Evolutionary conservation across 2,113 vertebrate species (phyloP).

Genomic region (Microtus oregoni): DNA sequence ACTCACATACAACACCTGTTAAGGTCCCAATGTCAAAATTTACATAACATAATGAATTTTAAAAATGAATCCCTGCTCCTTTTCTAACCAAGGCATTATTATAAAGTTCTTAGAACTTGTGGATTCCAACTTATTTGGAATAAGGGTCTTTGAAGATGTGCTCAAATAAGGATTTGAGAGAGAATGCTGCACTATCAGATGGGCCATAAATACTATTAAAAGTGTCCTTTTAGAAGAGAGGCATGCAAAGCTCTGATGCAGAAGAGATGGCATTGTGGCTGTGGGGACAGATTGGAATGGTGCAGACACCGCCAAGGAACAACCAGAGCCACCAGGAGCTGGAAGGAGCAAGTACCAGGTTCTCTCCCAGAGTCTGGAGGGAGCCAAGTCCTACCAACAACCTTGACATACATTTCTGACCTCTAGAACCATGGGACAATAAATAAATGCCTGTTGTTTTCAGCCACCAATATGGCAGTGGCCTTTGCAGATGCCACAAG

Average conservation of each 20-base stretch:
- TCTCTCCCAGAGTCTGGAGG: neutral
- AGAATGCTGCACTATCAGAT: constrained; percentile 13
- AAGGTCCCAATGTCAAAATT: neutral
- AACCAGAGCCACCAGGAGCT: neutral
- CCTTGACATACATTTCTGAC: neutral
- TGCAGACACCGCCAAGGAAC: neutral
- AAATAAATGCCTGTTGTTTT: neutral
- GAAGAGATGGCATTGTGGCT: neutral
- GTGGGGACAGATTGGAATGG: neutral
- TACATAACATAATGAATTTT: neutral
- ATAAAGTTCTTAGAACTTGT: neutral
- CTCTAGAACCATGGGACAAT: neutral
- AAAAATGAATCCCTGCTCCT: neutral
- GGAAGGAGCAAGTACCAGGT: neutral
- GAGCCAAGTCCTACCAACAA: neutral
- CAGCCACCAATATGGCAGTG: neutral
- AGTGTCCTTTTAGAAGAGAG: neutral
- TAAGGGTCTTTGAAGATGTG: constrained; percentile 1
- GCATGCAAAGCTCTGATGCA: neutral
- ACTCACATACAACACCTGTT: neutral
- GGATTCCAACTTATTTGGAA: neutral
- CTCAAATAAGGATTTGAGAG: neutral
- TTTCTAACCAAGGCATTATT: neutral
- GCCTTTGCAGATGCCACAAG: constrained; percentile 21
- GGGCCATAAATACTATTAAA: neutral